Evolutionary conservation across 2,113 vertebrate species (phyloP).

Genomic region (Podarcis muralis): DNA sequence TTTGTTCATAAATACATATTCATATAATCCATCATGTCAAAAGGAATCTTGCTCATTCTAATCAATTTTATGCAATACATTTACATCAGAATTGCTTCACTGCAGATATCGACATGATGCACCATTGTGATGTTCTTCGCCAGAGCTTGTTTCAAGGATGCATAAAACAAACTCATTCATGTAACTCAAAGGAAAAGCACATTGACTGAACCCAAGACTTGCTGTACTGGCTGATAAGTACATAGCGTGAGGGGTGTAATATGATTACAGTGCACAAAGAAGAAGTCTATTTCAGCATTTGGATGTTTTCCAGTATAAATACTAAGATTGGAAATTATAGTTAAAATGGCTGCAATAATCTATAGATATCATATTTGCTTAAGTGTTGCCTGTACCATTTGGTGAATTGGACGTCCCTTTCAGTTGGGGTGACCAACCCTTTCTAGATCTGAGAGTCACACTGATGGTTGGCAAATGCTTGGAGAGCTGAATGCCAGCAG

Average conservation of each 20-base stretch:
- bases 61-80: constrained; percentile 10
- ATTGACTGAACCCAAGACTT: not conserved
- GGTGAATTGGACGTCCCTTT: not conserved
- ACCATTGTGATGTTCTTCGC: not conserved
- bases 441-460: too few relatives aligned
- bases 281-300: not conserved
- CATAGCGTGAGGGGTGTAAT: not conserved
- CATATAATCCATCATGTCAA: not conserved
- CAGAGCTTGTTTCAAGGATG: not conserved
- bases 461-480: too few relatives aligned
- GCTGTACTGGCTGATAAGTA: not conserved
- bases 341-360: not conserved
- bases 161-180: not conserved
- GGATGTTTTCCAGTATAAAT: not conserved
- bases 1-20: not conserved
- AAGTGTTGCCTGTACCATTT: not conserved
- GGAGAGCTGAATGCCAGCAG: too few relatives aligned
- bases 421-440: too few relatives aligned
- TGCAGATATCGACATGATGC: constrained; percentile 11
- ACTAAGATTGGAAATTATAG: not conserved
- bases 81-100: constrained; percentile 5
- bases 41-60: constrained; percentile 18
- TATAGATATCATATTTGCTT: not conserved
- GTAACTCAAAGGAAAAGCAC: constrained; percentile 4
- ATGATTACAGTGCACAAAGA: not conserved